Percentiles rank a stretch among this genome's conserved stretches.
Evolutionary conservation across 2,888 invertebrate species (phyloP).

Genomic region (Sinotaia quadrata): DNA sequence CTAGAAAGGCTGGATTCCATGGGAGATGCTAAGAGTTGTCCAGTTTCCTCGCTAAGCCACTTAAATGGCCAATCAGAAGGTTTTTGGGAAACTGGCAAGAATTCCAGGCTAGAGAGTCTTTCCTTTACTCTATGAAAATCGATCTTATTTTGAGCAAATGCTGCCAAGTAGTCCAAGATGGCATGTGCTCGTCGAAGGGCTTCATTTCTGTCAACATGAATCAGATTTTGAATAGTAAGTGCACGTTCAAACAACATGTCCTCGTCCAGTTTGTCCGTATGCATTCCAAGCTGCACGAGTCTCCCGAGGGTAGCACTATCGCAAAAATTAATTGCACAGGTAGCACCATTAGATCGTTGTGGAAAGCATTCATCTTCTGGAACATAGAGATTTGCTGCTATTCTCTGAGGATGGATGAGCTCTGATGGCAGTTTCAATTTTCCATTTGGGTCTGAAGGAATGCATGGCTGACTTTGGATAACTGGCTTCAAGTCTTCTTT

Average conservation of each 20-base stretch:
- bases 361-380: slow-evolving; percentile 55
- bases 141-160: neutral
- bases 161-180: slow-evolving; percentile 24
- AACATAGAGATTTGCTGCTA: slow-evolving; percentile 44
- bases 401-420: slow-evolving; percentile 49
- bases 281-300: slow-evolving; percentile 46
- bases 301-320: slow-evolving; percentile 12
- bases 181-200: slow-evolving; percentile 2
- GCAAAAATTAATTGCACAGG: slow-evolving; percentile 18
- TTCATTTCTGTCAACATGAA: neutral
- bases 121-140: too few species aligned
- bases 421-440: slow-evolving; percentile 43
- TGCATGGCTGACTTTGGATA: slow-evolving; percentile 45
- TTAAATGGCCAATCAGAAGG: slow-evolving; percentile 28
- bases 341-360: neutral
- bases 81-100: slow-evolving; percentile 28
- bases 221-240: neutral
- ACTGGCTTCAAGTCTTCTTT: slow-evolving; percentile 44
- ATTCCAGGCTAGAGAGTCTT: slow-evolving; percentile 7
- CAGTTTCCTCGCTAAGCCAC: slow-evolving; percentile 7
- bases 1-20: neutral
- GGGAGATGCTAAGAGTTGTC: slow-evolving; percentile 4
- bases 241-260: slow-evolving; percentile 40
- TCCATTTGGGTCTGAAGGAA: slow-evolving; percentile 52
- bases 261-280: slow-evolving; percentile 38